These are phyloP conservation scores for Leucania comma DNA, from an alignment of 2,888 invertebrate species.

Conservation along the genomic window DNA sequence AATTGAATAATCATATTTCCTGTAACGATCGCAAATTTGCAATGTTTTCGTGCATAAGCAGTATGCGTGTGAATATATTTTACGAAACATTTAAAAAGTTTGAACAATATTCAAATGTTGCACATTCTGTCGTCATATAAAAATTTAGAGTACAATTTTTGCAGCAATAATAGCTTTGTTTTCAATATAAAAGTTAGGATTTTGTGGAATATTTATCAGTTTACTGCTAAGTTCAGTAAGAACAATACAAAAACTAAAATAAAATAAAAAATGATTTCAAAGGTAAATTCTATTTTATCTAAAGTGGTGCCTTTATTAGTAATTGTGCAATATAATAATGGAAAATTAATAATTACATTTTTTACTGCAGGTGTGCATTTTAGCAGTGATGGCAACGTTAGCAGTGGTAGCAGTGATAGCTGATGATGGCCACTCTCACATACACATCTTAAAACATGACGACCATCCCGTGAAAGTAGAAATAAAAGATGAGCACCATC, in stretches of 20 bases:
- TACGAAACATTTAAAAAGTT: constrained; percentile 48
- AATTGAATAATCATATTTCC: neutral
- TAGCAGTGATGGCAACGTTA: constrained; percentile 23
- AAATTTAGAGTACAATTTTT: constrained; percentile 37
- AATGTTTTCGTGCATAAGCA: constrained; percentile 11
- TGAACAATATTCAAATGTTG: constrained; percentile 36
- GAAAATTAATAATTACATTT: neutral
- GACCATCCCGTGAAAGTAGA: constrained; percentile 64
- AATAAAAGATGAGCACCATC: constrained; percentile 57
- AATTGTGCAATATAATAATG: neutral
- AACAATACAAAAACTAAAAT: constrained; percentile 1
- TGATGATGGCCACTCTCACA: constrained; percentile 67
- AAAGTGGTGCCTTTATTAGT: neutral
- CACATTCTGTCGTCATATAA: constrained; percentile 25
- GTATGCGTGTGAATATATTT: constrained; percentile 43
- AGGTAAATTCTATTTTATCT: constrained; percentile 19
- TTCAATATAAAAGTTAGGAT: constrained; percentile 44
- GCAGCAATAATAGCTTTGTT: constrained; percentile 28
- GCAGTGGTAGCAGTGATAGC: constrained; percentile 29
- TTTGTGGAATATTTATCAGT: constrained; percentile 30
- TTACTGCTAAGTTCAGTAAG: neutral
- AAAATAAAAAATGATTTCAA: constrained; percentile 33
- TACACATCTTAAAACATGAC: constrained; percentile 68
- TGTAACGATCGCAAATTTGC: neutral
- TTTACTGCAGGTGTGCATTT: constrained; percentile 48